Evolutionary conservation across 1,140 invertebrate species (phyloP).

Genomic region (Meloidogyne exigua): DNA sequence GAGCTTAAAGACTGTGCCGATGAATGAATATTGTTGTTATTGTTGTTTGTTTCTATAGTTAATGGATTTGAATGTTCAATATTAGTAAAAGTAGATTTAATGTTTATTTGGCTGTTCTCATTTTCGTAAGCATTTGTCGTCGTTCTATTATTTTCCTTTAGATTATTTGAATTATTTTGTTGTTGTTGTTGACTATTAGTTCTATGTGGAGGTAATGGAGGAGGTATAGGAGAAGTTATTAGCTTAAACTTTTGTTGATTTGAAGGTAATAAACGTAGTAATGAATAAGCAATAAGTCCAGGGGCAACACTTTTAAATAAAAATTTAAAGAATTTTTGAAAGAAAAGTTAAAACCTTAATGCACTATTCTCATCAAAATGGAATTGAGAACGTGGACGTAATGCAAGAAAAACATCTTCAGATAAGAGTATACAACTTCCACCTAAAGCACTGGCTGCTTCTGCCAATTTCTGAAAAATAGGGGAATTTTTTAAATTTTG

Average conservation of each 20-base stretch:
- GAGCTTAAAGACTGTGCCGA: conserved; percentile 63
- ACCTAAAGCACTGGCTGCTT: conserved; percentile 41
- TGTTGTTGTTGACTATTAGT: not conserved
- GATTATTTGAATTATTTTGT: not conserved
- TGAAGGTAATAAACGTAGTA: not conserved
- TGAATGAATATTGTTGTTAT: conserved; percentile 36
- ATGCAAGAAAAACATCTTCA: conserved; percentile 60
- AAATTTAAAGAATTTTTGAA: conserved; percentile 9
- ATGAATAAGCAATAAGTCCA: conserved; percentile 40
- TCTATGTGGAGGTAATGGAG: not conserved
- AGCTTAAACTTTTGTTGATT: not conserved
- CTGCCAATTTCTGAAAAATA: conserved; percentile 38
- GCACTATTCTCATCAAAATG: conserved; percentile 50
- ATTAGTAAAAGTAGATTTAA: not conserved
- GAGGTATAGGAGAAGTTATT: not conserved
- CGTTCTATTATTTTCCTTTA: conserved; percentile 3
- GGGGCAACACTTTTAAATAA: conserved; percentile 35
- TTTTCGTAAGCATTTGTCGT: not conserved
- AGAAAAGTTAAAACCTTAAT: conserved; percentile 9
- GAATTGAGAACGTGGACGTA: conserved; percentile 54
- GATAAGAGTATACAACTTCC: conserved; percentile 47
- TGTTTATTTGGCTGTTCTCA: not conserved
- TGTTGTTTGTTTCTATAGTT: not conserved
- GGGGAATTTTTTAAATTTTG: not conserved
- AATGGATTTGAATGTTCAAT: conserved; percentile 17